Percentiles rank a stretch among this genome's conserved stretches.
Evolutionary conservation across 2,797 vertebrate species (phyloP).

Genomic region (Fringilla coelebs): DNA sequence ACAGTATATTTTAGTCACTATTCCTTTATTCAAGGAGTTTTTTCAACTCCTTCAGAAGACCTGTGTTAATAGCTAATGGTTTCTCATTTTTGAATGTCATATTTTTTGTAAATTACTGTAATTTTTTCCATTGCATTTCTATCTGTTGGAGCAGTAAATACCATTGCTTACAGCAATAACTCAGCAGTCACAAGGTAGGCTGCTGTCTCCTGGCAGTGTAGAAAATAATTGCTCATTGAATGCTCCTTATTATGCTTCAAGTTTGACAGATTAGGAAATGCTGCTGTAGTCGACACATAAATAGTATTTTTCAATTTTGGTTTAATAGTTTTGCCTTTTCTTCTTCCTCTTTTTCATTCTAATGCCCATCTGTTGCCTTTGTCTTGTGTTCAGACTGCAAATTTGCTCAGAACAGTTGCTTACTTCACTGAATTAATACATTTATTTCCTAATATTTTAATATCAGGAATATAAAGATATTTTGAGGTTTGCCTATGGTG

Average conservation of each 20-base stretch:
- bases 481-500: background rate
- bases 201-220: background rate
- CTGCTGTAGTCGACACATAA: background rate
- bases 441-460: background rate
- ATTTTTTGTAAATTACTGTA: background rate
- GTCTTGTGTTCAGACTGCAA: background rate
- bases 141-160: background rate
- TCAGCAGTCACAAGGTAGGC: slow-evolving; percentile 5
- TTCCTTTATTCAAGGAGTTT: background rate
- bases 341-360: background rate
- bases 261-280: slow-evolving; percentile 9
- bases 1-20: background rate
- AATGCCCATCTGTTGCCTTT: background rate
- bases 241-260: background rate
- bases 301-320: slow-evolving; percentile 16
- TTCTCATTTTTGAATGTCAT: background rate
- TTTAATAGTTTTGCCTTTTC: slow-evolving; percentile 15
- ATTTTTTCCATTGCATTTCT: background rate
- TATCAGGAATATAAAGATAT: background rate
- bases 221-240: slow-evolving; percentile 7
- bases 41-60: background rate
- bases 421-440: background rate
- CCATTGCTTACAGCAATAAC: background rate
- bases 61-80: background rate
- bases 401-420: background rate